These are phyloP conservation scores for Gavialis gangeticus DNA, from an alignment of 2,113 vertebrate genomes.

Conservation along the genomic window DNA sequence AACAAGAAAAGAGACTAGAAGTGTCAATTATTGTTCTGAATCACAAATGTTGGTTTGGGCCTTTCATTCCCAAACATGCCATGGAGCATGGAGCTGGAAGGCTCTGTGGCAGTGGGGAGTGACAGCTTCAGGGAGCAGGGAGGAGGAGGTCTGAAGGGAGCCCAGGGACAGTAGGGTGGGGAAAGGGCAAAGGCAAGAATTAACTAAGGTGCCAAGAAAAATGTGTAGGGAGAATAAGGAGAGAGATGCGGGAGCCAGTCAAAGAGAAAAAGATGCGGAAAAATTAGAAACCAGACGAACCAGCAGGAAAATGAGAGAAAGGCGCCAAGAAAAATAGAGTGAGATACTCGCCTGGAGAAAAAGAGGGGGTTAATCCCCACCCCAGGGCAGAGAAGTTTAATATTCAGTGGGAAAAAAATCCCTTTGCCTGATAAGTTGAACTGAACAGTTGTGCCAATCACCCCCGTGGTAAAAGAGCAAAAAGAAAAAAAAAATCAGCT, in stretches of 20 bases:
- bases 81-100: background rate
- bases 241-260: background rate
- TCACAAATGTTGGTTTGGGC: background rate
- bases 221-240: background rate
- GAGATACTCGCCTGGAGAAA: background rate
- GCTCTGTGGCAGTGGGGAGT: background rate
- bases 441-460: background rate
- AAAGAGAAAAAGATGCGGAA: background rate
- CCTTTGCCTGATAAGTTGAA: background rate
- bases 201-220: background rate
- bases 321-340: background rate
- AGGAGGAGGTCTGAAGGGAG: background rate
- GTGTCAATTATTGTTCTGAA: background rate
- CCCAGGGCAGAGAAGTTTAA: background rate
- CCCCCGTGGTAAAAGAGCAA: background rate
- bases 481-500: background rate
- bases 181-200: background rate
- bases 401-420: background rate
- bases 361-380: background rate
- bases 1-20: background rate
- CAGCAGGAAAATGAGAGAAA: background rate
- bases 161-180: background rate
- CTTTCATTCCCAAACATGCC: background rate
- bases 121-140: background rate
- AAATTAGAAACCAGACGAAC: background rate